Percentiles rank a stretch among this genome's conserved stretches.
Conservation (phyloP, 2,888 invertebrate species). For the Ochropleura plecta region DNA sequence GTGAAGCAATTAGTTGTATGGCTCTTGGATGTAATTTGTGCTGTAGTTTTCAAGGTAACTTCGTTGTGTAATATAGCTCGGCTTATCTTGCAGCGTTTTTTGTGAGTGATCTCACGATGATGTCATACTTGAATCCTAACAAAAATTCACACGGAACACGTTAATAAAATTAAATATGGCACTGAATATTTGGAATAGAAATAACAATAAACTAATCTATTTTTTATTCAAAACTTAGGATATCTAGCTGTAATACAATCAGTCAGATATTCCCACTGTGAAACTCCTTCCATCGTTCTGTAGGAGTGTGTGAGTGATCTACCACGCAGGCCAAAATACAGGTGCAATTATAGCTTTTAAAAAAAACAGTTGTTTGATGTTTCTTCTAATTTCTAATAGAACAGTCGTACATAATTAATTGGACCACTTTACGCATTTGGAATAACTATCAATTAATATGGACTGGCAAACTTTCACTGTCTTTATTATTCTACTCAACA, state of each 20-base stretch:
- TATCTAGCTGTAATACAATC: background rate
- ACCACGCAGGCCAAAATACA: background rate
- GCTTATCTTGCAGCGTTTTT: constrained; percentile 54
- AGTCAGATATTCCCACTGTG: background rate
- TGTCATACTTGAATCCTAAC: constrained; percentile 59
- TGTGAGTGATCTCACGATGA: constrained; percentile 69
- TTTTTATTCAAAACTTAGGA: background rate
- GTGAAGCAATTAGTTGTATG: constrained; percentile 4
- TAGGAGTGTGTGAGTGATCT: too few relatives aligned
- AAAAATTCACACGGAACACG: constrained; percentile 38
- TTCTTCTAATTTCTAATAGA: background rate
- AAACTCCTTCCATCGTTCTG: background rate
- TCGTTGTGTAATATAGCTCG: constrained; percentile 25
- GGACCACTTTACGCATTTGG: constrained; percentile 5
- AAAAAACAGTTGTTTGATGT: too few relatives aligned
- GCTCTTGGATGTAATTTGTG: constrained; percentile 31
- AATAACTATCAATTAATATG: constrained; percentile 13
- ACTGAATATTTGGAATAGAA: constrained; percentile 23
- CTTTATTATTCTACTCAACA: background rate
- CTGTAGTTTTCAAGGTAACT: constrained; percentile 48
- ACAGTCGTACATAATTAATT: background rate
- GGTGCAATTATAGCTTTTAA: background rate
- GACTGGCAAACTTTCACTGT: background rate
- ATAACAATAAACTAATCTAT: background rate
- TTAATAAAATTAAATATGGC: constrained; percentile 32